Conservation (phyloP, 2,888 invertebrate species). For the Endomychus coccineus region DNA sequence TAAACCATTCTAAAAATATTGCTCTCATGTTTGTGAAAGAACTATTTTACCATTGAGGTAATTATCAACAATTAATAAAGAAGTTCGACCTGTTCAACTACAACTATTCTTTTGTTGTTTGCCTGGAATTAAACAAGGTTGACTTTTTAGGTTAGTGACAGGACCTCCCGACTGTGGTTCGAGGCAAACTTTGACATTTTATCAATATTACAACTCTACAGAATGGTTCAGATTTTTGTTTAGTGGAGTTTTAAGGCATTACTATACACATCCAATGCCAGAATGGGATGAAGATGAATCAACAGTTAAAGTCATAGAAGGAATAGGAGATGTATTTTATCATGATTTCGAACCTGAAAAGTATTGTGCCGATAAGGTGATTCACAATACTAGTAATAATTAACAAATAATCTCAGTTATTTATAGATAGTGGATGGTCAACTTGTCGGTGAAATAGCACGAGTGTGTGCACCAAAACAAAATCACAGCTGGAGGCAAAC, state of each 20-base stretch:
- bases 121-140: too few relatives aligned
- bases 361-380: conserved; percentile 76
- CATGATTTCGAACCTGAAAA: conserved; percentile 67
- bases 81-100: too few relatives aligned
- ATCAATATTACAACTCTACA: conserved; percentile 53
- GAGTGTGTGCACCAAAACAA: conserved; percentile 66
- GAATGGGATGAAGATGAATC: conserved; percentile 40
- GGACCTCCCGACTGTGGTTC: conserved; percentile 65
- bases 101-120: too few relatives aligned
- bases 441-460: conserved; percentile 58
- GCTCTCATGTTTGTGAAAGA: too few relatives aligned
- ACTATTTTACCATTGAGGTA: too few relatives aligned
- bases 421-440: conserved; percentile 50
- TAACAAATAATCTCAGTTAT: too few relatives aligned
- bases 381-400: conserved; percentile 27
- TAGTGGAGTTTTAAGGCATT: conserved; percentile 67
- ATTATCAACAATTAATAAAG: too few relatives aligned
- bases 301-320: conserved; percentile 37
- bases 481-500: conserved; percentile 66
- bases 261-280: conserved; percentile 53
- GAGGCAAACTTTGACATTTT: conserved; percentile 62
- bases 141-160: conserved; percentile 49
- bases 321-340: conserved; percentile 50
- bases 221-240: conserved; percentile 58
- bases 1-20: too few relatives aligned